phyloP scores from a whole-genome alignment of 2,113 vertebrate species.

The Colaptes auratus region DNA sequence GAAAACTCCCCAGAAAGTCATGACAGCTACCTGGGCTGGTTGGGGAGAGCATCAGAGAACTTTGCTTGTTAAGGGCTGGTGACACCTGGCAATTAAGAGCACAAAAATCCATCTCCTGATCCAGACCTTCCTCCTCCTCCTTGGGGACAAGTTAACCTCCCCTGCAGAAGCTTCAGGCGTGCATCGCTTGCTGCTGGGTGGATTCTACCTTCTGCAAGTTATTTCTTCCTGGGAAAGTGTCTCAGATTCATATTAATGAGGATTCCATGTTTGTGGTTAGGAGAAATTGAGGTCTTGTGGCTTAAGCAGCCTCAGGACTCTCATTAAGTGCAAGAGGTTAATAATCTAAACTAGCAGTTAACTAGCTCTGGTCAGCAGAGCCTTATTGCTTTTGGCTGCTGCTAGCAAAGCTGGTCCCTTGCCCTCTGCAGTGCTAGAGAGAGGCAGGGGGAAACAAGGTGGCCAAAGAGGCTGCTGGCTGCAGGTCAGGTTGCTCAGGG shows the following conservation, averaged over 20 bases:
- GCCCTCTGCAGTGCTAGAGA: neutral
- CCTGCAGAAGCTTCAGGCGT: constrained; percentile 32
- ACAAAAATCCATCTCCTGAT: constrained; percentile 34
- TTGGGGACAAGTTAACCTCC: constrained; percentile 50
- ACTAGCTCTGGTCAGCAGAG: constrained; percentile 54
- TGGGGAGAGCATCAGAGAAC: constrained; percentile 35
- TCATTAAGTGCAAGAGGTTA: constrained; percentile 64
- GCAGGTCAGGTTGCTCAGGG: neutral
- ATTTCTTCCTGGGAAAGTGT: constrained; percentile 57
- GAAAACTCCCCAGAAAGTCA: constrained; percentile 61
- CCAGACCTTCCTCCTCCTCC: constrained; percentile 40
- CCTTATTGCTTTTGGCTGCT: constrained; percentile 47
- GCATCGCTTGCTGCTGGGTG: constrained; percentile 26
- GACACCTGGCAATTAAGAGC: constrained; percentile 63
- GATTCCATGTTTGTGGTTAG: constrained; percentile 64
- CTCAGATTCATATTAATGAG: constrained; percentile 63
- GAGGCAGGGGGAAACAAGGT: neutral
- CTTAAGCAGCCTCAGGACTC: constrained; percentile 63
- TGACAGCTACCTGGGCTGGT: constrained; percentile 13
- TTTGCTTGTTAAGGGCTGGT: constrained; percentile 36
- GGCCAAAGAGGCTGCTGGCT: neutral
- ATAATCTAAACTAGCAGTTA: constrained; percentile 67
- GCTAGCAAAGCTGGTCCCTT: neutral
- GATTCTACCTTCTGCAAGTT: constrained; percentile 38
- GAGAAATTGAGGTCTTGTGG: constrained; percentile 54